phyloP scores from a whole-genome alignment of 2,888 invertebrate species.

The Crioceris asparagi region DNA sequence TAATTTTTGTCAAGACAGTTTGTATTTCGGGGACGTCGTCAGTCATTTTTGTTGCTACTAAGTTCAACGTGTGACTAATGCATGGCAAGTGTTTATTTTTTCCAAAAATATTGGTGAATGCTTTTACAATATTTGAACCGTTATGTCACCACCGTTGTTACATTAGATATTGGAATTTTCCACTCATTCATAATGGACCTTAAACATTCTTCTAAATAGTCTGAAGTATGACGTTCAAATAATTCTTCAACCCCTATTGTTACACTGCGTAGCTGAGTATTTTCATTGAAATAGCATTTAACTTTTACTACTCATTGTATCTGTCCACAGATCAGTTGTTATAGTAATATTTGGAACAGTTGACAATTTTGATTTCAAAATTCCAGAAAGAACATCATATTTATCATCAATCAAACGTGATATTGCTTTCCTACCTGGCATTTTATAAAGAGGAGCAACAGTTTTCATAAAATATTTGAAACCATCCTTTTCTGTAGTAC shows the following conservation, averaged over 20 bases:
- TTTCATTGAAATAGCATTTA: not conserved
- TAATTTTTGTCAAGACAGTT: no score
- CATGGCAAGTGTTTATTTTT: constrained; percentile 9
- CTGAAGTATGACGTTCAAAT: constrained; percentile 20
- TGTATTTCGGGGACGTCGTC: no score
- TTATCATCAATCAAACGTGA: constrained; percentile 10
- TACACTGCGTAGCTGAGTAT: not conserved
- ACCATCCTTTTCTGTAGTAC: constrained; percentile 13
- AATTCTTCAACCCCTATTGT: constrained; percentile 10
- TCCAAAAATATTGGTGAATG: constrained; percentile 7
- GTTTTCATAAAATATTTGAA: constrained; percentile 9
- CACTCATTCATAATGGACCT: constrained; percentile 19
- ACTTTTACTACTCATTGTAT: constrained; percentile 13
- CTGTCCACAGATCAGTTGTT: constrained; percentile 16
- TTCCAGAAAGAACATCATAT: constrained; percentile 11
- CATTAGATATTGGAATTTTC: constrained; percentile 13
- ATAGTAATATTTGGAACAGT: constrained; percentile 6
- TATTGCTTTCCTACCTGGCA: constrained; percentile 12
- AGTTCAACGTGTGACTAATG: constrained; percentile 7
- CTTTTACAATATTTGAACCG: constrained; percentile 14
- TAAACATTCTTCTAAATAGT: constrained; percentile 11
- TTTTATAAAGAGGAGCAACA: constrained; percentile 8
- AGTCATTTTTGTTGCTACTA: constrained; percentile 5
- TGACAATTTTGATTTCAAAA: constrained; percentile 10
- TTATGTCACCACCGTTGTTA: constrained; percentile 11